A percentile compares a stretch with the other conserved stretches of the same genome.
These are phyloP conservation scores for Proteles cristata DNA, from an alignment of 2,113 vertebrate genomes.

Conservation along the genomic window DNA sequence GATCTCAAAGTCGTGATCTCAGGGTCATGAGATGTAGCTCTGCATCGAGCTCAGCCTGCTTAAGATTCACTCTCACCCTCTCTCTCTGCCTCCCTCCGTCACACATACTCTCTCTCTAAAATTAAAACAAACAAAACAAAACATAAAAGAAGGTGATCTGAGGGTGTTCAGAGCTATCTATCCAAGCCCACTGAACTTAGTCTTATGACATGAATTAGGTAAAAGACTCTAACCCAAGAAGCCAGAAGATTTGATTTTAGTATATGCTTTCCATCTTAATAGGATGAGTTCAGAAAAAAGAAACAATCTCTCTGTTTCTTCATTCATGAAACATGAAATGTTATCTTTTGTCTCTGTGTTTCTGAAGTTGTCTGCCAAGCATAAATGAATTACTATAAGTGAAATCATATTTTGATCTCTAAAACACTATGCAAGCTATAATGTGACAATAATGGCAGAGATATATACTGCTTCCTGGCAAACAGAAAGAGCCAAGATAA, in stretches of 20 bases:
- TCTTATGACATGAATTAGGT: not conserved
- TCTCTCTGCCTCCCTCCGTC: too few relatives aligned
- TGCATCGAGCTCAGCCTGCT: too few relatives aligned
- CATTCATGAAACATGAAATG: constrained; percentile 8
- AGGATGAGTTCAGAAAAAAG: not conserved
- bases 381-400: not conserved
- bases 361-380: not conserved
- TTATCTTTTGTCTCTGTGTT: not conserved
- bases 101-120: too few relatives aligned
- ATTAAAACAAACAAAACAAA: too few relatives aligned
- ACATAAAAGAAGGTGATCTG: not conserved
- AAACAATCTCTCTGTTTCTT: not conserved
- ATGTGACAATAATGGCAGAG: not conserved
- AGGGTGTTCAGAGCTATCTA: not conserved
- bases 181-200: not conserved
- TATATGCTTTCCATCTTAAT: not conserved
- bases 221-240: not conserved
- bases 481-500: not conserved
- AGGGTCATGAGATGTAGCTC: too few relatives aligned
- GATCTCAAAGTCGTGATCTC: too few relatives aligned
- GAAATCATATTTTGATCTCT: constrained; percentile 7
- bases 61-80: too few relatives aligned
- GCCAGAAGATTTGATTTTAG: constrained; percentile 34
- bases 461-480: not conserved
- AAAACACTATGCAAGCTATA: not conserved